These are phyloP conservation scores for Standfussiana lucernea DNA, from an alignment of 2,888 invertebrate species.

Conservation along the genomic window DNA sequence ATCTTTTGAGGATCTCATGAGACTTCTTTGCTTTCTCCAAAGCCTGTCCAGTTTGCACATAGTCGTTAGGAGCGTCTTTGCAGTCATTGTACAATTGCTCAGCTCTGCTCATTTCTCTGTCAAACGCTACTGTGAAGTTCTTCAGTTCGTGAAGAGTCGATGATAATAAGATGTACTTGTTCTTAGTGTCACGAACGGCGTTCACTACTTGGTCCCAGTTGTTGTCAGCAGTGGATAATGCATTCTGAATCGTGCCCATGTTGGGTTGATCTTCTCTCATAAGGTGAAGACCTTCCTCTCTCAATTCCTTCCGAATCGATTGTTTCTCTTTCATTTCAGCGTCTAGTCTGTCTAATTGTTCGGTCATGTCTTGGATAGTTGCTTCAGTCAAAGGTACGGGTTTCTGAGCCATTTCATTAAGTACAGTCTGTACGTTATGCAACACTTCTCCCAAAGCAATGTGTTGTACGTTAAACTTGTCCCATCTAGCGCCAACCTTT, in stretches of 20 bases:
- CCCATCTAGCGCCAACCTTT: slow-evolving; percentile 94
- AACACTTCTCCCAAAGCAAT: slow-evolving; percentile 93
- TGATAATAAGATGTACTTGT: slow-evolving; percentile 93
- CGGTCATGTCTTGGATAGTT: slow-evolving; percentile 87
- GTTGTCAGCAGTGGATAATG: slow-evolving; percentile 94
- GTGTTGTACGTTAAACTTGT: slow-evolving; percentile 94
- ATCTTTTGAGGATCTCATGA: slow-evolving; percentile 93
- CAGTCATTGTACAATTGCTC: slow-evolving; percentile 92
- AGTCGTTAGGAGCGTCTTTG: slow-evolving; percentile 93
- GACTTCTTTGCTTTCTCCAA: slow-evolving; percentile 94
- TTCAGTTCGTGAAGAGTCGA: slow-evolving; percentile 94
- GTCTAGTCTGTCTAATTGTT: slow-evolving; percentile 90
- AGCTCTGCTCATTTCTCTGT: slow-evolving; percentile 93
- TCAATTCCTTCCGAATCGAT: slow-evolving; percentile 93
- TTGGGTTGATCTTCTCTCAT: slow-evolving; percentile 96
- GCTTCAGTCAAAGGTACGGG: slow-evolving; percentile 87
- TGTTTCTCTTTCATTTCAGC: slow-evolving; percentile 91
- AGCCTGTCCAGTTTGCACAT: slow-evolving; percentile 93
- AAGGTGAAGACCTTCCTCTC: slow-evolving; percentile 94
- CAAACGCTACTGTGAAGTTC: slow-evolving; percentile 93
- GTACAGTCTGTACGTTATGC: slow-evolving; percentile 89
- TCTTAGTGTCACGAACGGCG: slow-evolving; percentile 93
- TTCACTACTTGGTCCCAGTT: slow-evolving; percentile 95
- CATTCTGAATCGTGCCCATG: slow-evolving; percentile 95
- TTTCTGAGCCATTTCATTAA: slow-evolving; percentile 90